phyloP scores from a whole-genome alignment of 2,888 invertebrate genomes.

The Toxonevra muliebris region DNA sequence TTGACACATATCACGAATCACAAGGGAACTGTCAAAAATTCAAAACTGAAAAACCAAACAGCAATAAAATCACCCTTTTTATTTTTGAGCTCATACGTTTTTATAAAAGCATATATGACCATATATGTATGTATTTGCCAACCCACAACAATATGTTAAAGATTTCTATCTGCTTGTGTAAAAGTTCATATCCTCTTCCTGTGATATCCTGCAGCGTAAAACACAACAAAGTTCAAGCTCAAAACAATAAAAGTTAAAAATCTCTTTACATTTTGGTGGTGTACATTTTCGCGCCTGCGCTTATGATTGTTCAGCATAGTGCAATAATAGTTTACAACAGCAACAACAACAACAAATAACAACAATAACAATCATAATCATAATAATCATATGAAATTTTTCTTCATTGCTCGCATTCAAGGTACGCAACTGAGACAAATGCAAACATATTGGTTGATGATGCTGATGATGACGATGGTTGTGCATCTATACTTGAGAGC shows the following conservation, averaged over 20 bases:
- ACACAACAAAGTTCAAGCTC: constrained; percentile 15
- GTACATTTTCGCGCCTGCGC: constrained; percentile 28
- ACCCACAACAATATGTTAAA: background rate
- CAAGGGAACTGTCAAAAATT: no score
- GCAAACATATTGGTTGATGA: no score
- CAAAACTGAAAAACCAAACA: no score
- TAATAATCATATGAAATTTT: constrained; percentile 23
- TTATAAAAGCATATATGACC: no score
- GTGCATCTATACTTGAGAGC: no score
- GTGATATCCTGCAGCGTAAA: constrained; percentile 22
- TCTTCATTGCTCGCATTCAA: background rate
- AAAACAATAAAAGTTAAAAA: constrained; percentile 1
- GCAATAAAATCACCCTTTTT: no score
- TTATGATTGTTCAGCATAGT: background rate
- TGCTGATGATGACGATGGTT: no score
- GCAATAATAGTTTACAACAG: constrained; percentile 8
- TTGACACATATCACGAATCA: no score
- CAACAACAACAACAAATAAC: constrained; percentile 1
- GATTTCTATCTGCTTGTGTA: background rate
- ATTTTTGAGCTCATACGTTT: no score
- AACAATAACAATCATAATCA: constrained; percentile 21
- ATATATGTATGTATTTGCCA: background rate
- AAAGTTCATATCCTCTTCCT: background rate
- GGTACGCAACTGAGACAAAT: no score
- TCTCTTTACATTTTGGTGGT: background rate